phyloP scores from a whole-genome alignment of 2,888 invertebrate species.

The Lobophora halterata region DNA sequence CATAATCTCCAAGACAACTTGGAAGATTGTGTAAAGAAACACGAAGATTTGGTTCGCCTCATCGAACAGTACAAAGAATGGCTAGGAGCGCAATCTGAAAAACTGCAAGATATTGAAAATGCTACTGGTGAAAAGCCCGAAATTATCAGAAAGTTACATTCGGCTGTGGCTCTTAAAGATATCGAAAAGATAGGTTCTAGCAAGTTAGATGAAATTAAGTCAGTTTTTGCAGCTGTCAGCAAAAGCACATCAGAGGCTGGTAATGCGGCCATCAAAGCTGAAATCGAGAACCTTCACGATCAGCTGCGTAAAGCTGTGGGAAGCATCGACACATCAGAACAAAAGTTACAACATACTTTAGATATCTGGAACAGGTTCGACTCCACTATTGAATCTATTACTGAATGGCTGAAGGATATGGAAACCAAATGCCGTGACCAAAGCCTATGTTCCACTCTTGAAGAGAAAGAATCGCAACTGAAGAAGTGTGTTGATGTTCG shows the following conservation, averaged over 20 bases:
- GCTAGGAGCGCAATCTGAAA: constrained; percentile 89
- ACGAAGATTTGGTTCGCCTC: constrained; percentile 88
- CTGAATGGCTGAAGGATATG: constrained; percentile 92
- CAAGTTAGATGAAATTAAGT: constrained; percentile 84
- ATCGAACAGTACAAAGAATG: constrained; percentile 90
- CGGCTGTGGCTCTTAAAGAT: constrained; percentile 82
- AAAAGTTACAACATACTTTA: constrained; percentile 87
- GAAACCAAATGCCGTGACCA: constrained; percentile 94
- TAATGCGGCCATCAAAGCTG: constrained; percentile 85
- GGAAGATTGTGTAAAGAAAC: constrained; percentile 92
- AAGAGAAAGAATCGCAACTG: constrained; percentile 90
- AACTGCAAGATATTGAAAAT: constrained; percentile 90
- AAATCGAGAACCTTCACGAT: constrained; percentile 85
- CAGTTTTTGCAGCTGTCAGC: constrained; percentile 83
- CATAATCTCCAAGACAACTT: constrained; percentile 92
- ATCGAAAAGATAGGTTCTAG: constrained; percentile 84
- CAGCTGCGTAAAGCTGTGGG: constrained; percentile 84
- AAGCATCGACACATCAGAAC: constrained; percentile 85
- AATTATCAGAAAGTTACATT: constrained; percentile 86
- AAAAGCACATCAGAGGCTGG: constrained; percentile 92
- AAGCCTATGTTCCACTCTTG: constrained; percentile 88
- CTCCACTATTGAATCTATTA: constrained; percentile 87
- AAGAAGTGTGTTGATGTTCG: constrained; percentile 86
- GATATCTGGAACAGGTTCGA: constrained; percentile 95
- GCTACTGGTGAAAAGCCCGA: constrained; percentile 92